These are phyloP conservation scores for Calycopis cecrops DNA, from an alignment of 1,140 invertebrate genomes.

Conservation along the genomic window DNA sequence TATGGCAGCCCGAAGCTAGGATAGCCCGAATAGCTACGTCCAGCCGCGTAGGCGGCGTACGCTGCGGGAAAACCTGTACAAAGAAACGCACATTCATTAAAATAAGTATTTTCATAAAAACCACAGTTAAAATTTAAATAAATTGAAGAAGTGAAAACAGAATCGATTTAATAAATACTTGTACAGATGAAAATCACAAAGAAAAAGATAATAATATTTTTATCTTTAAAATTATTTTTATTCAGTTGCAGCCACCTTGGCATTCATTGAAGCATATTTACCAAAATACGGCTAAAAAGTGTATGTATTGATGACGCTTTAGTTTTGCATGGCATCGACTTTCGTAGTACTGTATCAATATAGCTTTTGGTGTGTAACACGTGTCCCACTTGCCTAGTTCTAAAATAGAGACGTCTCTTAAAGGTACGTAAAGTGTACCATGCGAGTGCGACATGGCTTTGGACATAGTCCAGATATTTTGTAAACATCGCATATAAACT, in stretches of 20 bases:
- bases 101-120: too few species aligned
- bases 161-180: too few species aligned
- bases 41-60: slow-evolving; percentile 94
- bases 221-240: too few species aligned
- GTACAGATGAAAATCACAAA: too few species aligned
- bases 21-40: slow-evolving; percentile 95
- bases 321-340: too few species aligned
- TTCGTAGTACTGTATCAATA: slow-evolving; percentile 23
- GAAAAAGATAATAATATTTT: too few species aligned
- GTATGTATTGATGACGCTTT: too few species aligned
- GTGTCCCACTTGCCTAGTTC: slow-evolving; percentile 51
- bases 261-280: too few species aligned
- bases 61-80: slow-evolving; percentile 92
- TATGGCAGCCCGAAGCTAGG: slow-evolving; percentile 97
- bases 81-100: slow-evolving; percentile 39
- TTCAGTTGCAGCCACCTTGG: too few species aligned
- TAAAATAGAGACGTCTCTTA: slow-evolving; percentile 57
- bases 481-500: slow-evolving; percentile 45
- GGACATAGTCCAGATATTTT: slow-evolving; percentile 64
- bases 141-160: too few species aligned
- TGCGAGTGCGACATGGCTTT: slow-evolving; percentile 52
- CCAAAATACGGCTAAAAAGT: too few species aligned
- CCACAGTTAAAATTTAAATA: too few species aligned
- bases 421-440: slow-evolving; percentile 47
- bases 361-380: slow-evolving; percentile 40